Evolutionary conservation across 2,888 invertebrate species (phyloP).

Genomic region (Cantharis lateralis): DNA sequence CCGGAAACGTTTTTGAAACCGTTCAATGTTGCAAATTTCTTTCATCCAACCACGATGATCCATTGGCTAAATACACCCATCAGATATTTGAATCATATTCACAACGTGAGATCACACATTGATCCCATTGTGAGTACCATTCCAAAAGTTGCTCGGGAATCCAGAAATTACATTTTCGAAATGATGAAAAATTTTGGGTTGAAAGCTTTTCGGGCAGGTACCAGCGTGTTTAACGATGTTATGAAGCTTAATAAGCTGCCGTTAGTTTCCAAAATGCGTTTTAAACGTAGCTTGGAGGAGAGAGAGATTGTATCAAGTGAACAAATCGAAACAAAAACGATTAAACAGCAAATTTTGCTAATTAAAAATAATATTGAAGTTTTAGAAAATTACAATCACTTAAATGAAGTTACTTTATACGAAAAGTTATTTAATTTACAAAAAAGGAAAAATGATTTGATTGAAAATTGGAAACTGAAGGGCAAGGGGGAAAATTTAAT

Average conservation of each 20-base stretch:
- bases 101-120: slow-evolving; percentile 42
- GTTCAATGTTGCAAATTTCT: background rate
- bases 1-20: background rate
- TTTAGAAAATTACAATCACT: background rate
- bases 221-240: background rate
- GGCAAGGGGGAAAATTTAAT: slow-evolving; percentile 18
- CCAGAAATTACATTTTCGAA: slow-evolving; percentile 46
- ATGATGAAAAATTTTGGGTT: slow-evolving; percentile 48
- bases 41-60: slow-evolving; percentile 43
- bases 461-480: slow-evolving; percentile 36
- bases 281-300: background rate
- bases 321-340: background rate
- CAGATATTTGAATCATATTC: slow-evolving; percentile 44
- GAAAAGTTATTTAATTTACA: slow-evolving; percentile 10
- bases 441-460: slow-evolving; percentile 41
- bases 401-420: background rate
- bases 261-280: background rate
- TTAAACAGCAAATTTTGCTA: background rate
- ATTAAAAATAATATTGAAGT: background rate
- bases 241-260: background rate
- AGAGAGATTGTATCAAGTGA: background rate
- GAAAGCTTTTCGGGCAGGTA: slow-evolving; percentile 33
- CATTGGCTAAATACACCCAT: slow-evolving; percentile 48
- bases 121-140: slow-evolving; percentile 46
- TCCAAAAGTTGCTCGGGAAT: slow-evolving; percentile 45